A percentile compares a stretch with the other conserved stretches of the same genome.
These are phyloP conservation scores for Palythoa heliodiscus DNA, from an alignment of 92 coral and sea anemone genomes.

Conservation along the genomic window DNA sequence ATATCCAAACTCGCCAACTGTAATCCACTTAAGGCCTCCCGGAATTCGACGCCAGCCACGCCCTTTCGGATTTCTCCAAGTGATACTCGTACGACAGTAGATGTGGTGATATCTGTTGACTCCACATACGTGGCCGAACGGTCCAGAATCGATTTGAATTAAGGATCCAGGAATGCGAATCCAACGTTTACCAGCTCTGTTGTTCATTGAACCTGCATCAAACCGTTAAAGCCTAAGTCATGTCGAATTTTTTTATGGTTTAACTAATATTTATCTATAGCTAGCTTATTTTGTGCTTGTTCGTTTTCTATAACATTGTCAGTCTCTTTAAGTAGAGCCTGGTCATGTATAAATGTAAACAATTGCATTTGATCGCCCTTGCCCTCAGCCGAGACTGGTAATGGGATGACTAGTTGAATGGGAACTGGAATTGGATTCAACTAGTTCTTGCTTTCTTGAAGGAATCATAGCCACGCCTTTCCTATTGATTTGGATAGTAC, in stretches of 20 bases:
- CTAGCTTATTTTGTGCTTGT: too few species aligned
- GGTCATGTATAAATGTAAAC: too few species aligned
- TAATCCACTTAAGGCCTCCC: slow-evolving; percentile 3
- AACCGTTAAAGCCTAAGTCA: neutral
- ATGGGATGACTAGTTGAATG: too few species aligned
- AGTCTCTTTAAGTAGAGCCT: too few species aligned
- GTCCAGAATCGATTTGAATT: slow-evolving; percentile 58
- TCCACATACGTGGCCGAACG: slow-evolving; percentile 47
- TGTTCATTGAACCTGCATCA: slow-evolving; percentile 26
- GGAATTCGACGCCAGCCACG: slow-evolving; percentile 23
- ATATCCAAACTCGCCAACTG: slow-evolving; percentile 18
- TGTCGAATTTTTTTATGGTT: neutral
- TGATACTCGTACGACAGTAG: slow-evolving; percentile 45
- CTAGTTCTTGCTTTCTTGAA: too few species aligned
- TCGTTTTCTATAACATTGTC: too few species aligned
- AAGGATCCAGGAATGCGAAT: slow-evolving; percentile 24
- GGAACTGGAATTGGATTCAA: too few species aligned
- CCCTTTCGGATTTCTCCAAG: slow-evolving; percentile 20
- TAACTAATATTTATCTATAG: too few species aligned
- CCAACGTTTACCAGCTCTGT: slow-evolving; percentile 50
- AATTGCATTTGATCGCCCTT: too few species aligned
- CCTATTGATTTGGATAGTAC: too few species aligned
- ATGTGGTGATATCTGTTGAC: slow-evolving; percentile 33
- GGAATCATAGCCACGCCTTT: too few species aligned
- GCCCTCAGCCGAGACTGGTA: too few species aligned